Percentiles rank a stretch among this genome's conserved stretches.
Conservation (phyloP, 2,797 vertebrate genomes). For the Epinephelus coioides region DNA sequence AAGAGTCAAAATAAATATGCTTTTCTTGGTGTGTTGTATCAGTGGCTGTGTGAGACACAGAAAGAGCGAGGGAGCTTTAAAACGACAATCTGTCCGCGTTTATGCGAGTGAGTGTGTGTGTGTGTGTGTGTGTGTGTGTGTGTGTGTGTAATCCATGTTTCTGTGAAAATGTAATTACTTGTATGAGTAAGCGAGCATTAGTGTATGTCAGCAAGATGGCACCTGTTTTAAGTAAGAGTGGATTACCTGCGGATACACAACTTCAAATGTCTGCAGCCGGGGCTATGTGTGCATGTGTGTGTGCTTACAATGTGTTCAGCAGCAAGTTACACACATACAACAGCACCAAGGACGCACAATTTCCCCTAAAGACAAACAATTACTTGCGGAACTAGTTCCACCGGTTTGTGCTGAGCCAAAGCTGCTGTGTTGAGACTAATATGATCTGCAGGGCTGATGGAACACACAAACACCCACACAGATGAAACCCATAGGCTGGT, state of each 20-base stretch:
- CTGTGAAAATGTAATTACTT: slow-evolving; percentile 83
- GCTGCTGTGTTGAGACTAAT: slow-evolving; percentile 69
- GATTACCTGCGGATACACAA: slow-evolving; percentile 75
- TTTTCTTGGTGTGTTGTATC: slow-evolving; percentile 73
- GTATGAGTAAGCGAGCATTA: slow-evolving; percentile 81
- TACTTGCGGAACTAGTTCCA: slow-evolving; percentile 74
- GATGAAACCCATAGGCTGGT: slow-evolving; percentile 25
- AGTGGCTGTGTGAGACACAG: slow-evolving; percentile 66
- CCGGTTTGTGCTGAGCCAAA: slow-evolving; percentile 68
- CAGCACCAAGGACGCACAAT: slow-evolving; percentile 39
- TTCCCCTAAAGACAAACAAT: slow-evolving; percentile 70
- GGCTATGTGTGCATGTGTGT: slow-evolving; percentile 17
- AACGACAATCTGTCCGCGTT: slow-evolving; percentile 48
- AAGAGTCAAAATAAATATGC: slow-evolving; percentile 81
- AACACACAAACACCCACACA: slow-evolving; percentile 21
- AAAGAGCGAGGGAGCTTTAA: slow-evolving; percentile 52
- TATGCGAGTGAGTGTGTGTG: neutral
- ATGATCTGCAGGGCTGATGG: slow-evolving; percentile 54
- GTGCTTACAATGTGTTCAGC: slow-evolving; percentile 23
- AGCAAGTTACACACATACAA: slow-evolving; percentile 21
- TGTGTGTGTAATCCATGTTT: slow-evolving; percentile 65
- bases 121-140: neutral
- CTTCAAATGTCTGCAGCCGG: slow-evolving; percentile 65
- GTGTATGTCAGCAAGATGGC: slow-evolving; percentile 80
- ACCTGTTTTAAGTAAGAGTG: slow-evolving; percentile 77